Evolutionary conservation across 1,140 invertebrate genomes (phyloP).

Genomic region (Bursaphelenchus mucronatus): DNA sequence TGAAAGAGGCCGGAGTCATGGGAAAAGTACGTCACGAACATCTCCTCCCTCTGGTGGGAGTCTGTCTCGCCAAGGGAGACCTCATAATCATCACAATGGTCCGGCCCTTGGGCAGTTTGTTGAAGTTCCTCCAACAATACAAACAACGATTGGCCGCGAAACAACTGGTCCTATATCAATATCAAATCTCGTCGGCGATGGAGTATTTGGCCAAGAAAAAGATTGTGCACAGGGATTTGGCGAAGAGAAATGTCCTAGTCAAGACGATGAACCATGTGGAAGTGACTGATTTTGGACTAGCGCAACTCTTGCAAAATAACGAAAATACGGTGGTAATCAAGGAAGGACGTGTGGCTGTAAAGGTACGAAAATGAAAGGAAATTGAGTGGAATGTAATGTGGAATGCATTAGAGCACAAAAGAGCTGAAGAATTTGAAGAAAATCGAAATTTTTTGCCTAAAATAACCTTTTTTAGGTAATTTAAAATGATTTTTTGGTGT

Average conservation of each 20-base stretch:
- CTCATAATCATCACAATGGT: conserved; percentile 78
- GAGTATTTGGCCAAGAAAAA: conserved; percentile 87
- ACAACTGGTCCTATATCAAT: conserved; percentile 89
- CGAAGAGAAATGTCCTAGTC: conserved; percentile 90
- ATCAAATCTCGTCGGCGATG: conserved; percentile 96
- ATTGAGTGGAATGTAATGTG: background rate
- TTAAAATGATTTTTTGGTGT: too few relatives aligned
- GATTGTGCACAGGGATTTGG: conserved; percentile 89
- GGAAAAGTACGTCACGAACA: conserved; percentile 92
- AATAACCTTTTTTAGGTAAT: too few relatives aligned
- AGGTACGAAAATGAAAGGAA: background rate
- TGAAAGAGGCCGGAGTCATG: conserved; percentile 90
- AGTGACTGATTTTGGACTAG: conserved; percentile 88
- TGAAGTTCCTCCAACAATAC: conserved; percentile 89
- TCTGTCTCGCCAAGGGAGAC: conserved; percentile 67
- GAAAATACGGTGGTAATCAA: conserved; percentile 38
- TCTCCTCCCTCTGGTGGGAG: conserved; percentile 83
- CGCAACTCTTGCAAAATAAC: conserved; percentile 44
- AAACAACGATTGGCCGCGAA: conserved; percentile 90
- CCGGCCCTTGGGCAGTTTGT: conserved; percentile 88
- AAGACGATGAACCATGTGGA: conserved; percentile 88
- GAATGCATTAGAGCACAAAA: too few relatives aligned
- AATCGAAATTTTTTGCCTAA: too few relatives aligned
- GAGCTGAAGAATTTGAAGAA: too few relatives aligned
- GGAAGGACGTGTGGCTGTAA: conserved; percentile 22